These are phyloP conservation scores for Drosophila pseudoananassae DNA, from an alignment of 1,140 invertebrate genomes.

Conservation along the genomic window DNA sequence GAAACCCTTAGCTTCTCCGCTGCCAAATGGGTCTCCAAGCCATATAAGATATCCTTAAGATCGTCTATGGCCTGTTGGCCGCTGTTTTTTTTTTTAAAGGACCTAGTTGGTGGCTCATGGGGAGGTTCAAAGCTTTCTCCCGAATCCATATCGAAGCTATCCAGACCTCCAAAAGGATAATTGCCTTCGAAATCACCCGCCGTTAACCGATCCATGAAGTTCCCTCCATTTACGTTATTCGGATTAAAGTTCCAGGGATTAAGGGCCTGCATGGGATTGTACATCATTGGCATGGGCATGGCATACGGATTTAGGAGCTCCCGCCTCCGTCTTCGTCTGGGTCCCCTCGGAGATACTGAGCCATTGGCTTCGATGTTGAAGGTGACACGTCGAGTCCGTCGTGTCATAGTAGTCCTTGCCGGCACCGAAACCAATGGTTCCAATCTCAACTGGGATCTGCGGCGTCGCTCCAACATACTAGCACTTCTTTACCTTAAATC, in stretches of 20 bases:
- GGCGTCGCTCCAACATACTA: constrained; percentile 19
- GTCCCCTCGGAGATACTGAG: neutral
- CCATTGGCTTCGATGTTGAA: constrained; percentile 55
- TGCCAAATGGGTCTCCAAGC: constrained; percentile 6
- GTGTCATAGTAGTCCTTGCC: constrained; percentile 37
- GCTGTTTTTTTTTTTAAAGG: neutral
- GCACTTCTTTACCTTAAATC: neutral
- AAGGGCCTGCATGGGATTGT: neutral
- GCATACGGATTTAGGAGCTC: neutral
- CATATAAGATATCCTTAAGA: constrained; percentile 9
- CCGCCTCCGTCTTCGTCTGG: constrained; percentile 1
- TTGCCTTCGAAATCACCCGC: neutral
- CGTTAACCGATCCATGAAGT: neutral
- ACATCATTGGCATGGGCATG: neutral
- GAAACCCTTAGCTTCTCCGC: neutral
- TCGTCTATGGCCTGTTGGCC: constrained; percentile 3
- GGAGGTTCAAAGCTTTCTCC: neutral
- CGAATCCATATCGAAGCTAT: neutral
- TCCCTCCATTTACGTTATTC: neutral
- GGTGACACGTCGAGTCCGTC: constrained; percentile 41
- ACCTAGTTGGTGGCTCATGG: neutral
- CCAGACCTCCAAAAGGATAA: constrained; percentile 4
- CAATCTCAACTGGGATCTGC: neutral
- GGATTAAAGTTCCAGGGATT: constrained; percentile 4
- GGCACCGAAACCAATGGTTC: constrained; percentile 6